Evolutionary conservation across 1,140 invertebrate species (phyloP).

Genomic region (Tribolium castaneum): DNA sequence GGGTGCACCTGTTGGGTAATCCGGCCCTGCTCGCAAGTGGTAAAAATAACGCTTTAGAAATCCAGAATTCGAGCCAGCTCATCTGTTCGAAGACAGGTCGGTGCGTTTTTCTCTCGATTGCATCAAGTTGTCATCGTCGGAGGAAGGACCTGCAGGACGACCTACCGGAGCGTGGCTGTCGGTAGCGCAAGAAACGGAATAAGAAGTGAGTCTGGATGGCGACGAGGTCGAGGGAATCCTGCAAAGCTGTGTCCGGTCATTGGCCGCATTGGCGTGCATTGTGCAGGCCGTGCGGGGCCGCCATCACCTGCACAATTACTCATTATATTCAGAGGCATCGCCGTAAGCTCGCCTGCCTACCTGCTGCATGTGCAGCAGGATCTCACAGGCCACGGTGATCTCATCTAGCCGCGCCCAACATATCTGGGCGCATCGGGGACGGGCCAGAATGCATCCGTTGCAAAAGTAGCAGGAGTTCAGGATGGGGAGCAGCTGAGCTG

Average conservation of each 20-base stretch:
- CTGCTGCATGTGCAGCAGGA: constrained; percentile 35
- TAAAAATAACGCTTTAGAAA: background rate
- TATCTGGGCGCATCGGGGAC: constrained; percentile 19
- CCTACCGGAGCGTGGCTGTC: constrained; percentile 36
- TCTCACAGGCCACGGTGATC: constrained; percentile 22
- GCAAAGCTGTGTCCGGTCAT: constrained; percentile 46
- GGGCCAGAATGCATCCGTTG: constrained; percentile 28
- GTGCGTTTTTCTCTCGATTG: background rate
- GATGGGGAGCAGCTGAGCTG: background rate
- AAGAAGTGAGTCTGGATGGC: constrained; percentile 42
- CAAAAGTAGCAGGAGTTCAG: constrained; percentile 26
- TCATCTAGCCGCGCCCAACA: constrained; percentile 32
- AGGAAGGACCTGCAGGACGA: constrained; percentile 20
- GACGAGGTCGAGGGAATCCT: constrained; percentile 41
- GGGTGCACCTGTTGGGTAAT: no score
- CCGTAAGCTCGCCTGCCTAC: constrained; percentile 40
- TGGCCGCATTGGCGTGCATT: constrained; percentile 48
- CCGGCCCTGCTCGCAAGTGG: background rate
- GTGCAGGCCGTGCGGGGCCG: constrained; percentile 41
- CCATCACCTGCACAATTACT: constrained; percentile 49
- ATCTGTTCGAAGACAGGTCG: background rate
- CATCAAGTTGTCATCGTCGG: constrained; percentile 9
- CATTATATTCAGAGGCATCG: constrained; percentile 50
- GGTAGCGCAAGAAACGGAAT: constrained; percentile 23
- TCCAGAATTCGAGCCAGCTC: background rate